Percentiles rank a stretch among this genome's conserved stretches.
Evolutionary conservation across 1,140 invertebrate species (phyloP).

Genomic region (Drosophila pectinifera): DNA sequence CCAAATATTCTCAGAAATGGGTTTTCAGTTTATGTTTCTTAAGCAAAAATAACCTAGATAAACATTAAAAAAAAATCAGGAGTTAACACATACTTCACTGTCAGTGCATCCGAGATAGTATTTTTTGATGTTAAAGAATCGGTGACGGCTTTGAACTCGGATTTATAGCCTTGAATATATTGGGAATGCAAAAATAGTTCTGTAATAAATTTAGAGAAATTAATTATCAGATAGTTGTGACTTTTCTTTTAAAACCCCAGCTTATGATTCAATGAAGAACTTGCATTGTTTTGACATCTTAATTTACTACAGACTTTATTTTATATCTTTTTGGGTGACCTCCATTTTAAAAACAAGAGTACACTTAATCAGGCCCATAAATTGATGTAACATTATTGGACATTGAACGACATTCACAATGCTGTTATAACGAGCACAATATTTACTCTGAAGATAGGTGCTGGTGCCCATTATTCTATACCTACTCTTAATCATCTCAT

Average conservation of each 20-base stretch:
- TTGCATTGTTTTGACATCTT: not conserved
- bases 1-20: constrained; percentile 64
- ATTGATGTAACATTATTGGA: constrained; percentile 14
- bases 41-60: constrained; percentile 24
- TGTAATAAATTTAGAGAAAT: constrained; percentile 56
- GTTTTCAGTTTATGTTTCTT: constrained; percentile 35
- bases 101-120: constrained; percentile 31
- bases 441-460: constrained; percentile 25
- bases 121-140: constrained; percentile 41
- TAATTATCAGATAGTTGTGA: constrained; percentile 7
- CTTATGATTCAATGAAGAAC: too few species aligned
- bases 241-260: not conserved
- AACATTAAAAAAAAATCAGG: constrained; percentile 21
- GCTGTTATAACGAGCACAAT: constrained; percentile 21
- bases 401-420: constrained; percentile 22
- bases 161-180: constrained; percentile 20
- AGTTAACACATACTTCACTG: constrained; percentile 32
- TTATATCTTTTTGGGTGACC: constrained; percentile 16
- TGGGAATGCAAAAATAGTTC: constrained; percentile 33
- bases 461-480: constrained; percentile 15
- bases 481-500: constrained; percentile 25
- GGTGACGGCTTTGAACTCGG: constrained; percentile 32
- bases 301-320: constrained; percentile 5
- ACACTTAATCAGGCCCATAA: constrained; percentile 6
- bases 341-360: constrained; percentile 10